Evolutionary conservation across 23 tunicate species (phyloP), one percentile per base, ranked within the genome.

Genomic region (Phallusia fumigata): DNA sequence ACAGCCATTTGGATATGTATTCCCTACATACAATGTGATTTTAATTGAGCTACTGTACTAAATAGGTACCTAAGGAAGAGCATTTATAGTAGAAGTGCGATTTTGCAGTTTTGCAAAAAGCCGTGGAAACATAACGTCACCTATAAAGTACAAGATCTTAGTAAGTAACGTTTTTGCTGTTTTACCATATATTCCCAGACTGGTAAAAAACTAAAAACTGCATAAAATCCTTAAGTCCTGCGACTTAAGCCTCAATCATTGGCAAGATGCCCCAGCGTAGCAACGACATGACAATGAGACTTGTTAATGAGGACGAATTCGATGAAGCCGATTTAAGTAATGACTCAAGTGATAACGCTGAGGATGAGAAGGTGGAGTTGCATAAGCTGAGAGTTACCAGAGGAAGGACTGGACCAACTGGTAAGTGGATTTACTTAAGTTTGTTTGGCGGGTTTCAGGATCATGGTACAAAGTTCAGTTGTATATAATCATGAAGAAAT

Each of bases 301-400:
- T 87, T 69, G 85, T 82, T 32, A 81, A 28, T 19, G 78, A 82
- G 30, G 91, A 82, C 36, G 83, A 77, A 58, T 88, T 88, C 77
- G 86, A 88, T 16, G 91, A 82, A 36, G 86, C 79, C 13, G 52
- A 65, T 52, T 44, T 86, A 35, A 86, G 90, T 34, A 79, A 80
- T 73, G 82, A 5, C 2, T 78, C 79, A 13, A 80, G 76, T 1
- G 76, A 76, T 35, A n/a, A n/a, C 21, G 22, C 1, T 11, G 83
- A 53, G 19, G 76, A 13, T 1, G 81, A 77, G 31, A 84, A 64
- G 33, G 69, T 36, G 10, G 89, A 79, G 36, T 35, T 85, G 8
- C 84, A 86, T 13, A 80, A 52, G 28, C 53, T 86, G 31, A 81
- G 69, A 32, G 53, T 86, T n/a, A 86, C 81, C 35, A 74, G 52